Evolutionary conservation across 2,888 invertebrate genomes (phyloP), one percentile per base, ranked within the genome.

Genomic region (Argynnis bischoffii): DNA sequence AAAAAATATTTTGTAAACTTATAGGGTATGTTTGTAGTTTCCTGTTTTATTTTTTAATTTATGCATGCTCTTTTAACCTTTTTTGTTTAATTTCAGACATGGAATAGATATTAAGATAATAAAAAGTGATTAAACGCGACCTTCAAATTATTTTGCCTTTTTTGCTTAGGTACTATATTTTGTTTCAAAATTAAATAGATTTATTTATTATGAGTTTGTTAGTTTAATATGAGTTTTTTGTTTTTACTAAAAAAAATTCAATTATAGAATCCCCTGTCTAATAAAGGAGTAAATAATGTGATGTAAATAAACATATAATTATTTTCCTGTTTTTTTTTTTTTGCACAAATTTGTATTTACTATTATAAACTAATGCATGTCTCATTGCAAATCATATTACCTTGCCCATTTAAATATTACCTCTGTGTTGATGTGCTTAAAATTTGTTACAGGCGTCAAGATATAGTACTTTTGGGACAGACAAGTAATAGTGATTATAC

Each of bases 21-120:
- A 11, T 41, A 35, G 8, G 6, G 26, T 26, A 4, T 4, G 4
- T 26, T 26, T 26, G 26, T 4, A 8, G 35, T 66, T 63, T 65
- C 14, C 54, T 50, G 51, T 69, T 64, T 63, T 1, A 41, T 51
- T 56, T 41, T 46, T 35, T 41, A 53, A 53, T 46, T 63, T 21
- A 21, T 56, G 41, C 55, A 46, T 65, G 57, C 64, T 41, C 8
- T 72, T 67, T 63, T 72, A 68, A 66, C 57, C 54, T 46, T 68
- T 65, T 67, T 76, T 66, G 35, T 78, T 79, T 74, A 75, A 79
- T 90, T 90, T 83, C 90, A 90, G 90, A 76, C 73, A 86, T 81
- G 92, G 92, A 77, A 86, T 90, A 79, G 77, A 85, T 69, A 74
- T 91, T 73, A 74, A 80, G 82, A 88, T 91, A 80, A 83, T 89